Conservation (phyloP, 2,797 vertebrate species). For the Acanthornis magna region DNA sequence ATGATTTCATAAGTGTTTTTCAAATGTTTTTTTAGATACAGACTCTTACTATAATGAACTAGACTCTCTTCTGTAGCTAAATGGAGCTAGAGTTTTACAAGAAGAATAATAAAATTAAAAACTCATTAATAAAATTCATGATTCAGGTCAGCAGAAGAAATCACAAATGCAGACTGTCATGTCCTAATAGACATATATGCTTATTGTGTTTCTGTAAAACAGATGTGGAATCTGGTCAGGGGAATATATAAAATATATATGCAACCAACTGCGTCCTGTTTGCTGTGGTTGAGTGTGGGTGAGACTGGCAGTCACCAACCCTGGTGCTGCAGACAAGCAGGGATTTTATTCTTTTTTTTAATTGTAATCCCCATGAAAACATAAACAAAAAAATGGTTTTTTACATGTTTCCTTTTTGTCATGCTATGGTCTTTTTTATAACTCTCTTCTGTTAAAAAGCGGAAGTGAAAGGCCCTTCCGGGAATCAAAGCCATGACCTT, state of each 20-base stretch:
- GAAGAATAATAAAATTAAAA: neutral
- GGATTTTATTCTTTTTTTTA: neutral
- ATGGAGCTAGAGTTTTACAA: neutral
- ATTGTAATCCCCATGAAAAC: neutral
- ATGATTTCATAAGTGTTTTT: neutral
- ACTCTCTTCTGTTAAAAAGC: neutral
- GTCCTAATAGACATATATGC: too few relatives aligned
- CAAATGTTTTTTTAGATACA: neutral
- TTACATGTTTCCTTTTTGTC: neutral
- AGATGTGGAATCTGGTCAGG: neutral
- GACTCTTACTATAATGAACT: neutral
- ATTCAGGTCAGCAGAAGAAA: neutral
- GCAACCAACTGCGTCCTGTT: neutral
- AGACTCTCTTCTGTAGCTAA: neutral
- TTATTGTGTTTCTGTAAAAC: neutral
- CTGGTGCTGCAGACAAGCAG: accelerated
- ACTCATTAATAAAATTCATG: neutral
- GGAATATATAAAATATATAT: neutral
- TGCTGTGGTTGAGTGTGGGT: neutral
- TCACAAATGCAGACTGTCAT: neutral
- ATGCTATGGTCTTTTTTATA: neutral
- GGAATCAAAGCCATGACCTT: neutral
- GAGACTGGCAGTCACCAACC: neutral
- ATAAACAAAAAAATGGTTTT: neutral
- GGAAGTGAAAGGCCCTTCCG: accelerated